Evolutionary conservation across 2,888 invertebrate genomes (phyloP).

Genomic region (Acleris sparsana): DNA sequence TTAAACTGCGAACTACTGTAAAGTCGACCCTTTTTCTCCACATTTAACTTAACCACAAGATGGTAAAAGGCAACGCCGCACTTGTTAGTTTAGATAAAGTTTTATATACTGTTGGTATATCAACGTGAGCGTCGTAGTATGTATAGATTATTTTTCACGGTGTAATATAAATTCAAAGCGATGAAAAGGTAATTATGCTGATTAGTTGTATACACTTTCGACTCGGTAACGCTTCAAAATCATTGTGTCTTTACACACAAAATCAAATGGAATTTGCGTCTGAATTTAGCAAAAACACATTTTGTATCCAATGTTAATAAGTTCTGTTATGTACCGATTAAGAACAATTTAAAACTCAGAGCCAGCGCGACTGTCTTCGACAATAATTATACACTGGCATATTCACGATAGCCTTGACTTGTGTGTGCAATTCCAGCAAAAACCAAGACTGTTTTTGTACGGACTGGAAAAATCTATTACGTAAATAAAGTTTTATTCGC

Average conservation of each 20-base stretch:
- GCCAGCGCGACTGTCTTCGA: conserved; percentile 14
- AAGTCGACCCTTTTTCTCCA: neutral
- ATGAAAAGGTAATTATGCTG: conserved; percentile 13
- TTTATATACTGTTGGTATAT: conserved; percentile 6
- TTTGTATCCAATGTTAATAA: conserved; percentile 4
- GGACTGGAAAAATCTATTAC: neutral
- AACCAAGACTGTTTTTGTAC: conserved; percentile 6
- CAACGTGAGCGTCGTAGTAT: neutral
- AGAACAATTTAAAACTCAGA: conserved; percentile 10
- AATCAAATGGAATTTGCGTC: conserved; percentile 16
- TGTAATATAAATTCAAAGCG: conserved; percentile 18
- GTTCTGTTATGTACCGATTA: conserved; percentile 6
- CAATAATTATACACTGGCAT: conserved; percentile 28
- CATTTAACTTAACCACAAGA: conserved; percentile 24
- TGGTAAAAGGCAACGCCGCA: conserved; percentile 8
- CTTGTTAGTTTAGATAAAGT: neutral
- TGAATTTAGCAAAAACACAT: conserved; percentile 16
- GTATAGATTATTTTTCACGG: conserved; percentile 27
- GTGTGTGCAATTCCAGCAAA: conserved; percentile 16
- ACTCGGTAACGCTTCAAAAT: conserved; percentile 7
- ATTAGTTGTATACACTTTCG: conserved; percentile 16
- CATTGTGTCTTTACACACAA: conserved; percentile 10
- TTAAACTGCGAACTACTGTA: no score
- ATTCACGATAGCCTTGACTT: conserved; percentile 32
- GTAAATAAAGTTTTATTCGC: no score